Evolutionary conservation across 2,797 vertebrate species (phyloP).

Genomic region (Momotus momota): DNA sequence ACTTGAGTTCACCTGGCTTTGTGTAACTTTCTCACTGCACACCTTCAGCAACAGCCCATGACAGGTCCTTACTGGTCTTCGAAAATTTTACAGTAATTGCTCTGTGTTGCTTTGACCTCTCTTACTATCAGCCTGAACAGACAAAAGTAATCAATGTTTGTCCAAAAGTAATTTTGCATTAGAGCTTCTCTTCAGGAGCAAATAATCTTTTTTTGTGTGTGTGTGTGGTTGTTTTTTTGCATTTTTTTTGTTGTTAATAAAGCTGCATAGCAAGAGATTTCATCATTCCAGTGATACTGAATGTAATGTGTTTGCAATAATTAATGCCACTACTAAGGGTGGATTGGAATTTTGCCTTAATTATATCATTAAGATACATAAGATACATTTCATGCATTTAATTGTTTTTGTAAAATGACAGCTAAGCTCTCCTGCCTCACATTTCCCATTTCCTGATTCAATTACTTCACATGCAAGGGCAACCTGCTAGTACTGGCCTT

Average conservation of each 20-base stretch:
- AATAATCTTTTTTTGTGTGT: neutral
- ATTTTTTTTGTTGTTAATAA: neutral
- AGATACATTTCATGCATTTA: slow-evolving; percentile 67
- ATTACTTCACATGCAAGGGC: slow-evolving; percentile 28
- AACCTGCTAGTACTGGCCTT: slow-evolving; percentile 40
- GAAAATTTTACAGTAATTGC: neutral
- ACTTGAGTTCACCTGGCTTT: neutral
- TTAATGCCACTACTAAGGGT: slow-evolving; percentile 53
- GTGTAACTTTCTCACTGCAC: neutral
- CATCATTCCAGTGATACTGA: neutral
- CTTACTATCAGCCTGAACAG: neutral
- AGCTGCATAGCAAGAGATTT: slow-evolving; percentile 5
- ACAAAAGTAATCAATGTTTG: neutral
- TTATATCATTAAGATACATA: slow-evolving; percentile 63
- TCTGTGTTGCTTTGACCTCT: neutral
- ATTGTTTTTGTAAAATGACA: slow-evolving; percentile 65
- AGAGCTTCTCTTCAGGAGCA: neutral
- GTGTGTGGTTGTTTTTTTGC: neutral
- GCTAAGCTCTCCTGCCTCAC: slow-evolving; percentile 38
- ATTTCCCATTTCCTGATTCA: slow-evolving; percentile 62
- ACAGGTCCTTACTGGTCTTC: neutral
- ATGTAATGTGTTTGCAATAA: slow-evolving; percentile 36
- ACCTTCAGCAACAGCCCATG: neutral
- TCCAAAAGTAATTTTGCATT: neutral
- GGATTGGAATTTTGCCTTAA: slow-evolving; percentile 66